Evolutionary conservation across 2,797 vertebrate genomes (phyloP).

Genomic region (Scyliorhinus canicula): DNA sequence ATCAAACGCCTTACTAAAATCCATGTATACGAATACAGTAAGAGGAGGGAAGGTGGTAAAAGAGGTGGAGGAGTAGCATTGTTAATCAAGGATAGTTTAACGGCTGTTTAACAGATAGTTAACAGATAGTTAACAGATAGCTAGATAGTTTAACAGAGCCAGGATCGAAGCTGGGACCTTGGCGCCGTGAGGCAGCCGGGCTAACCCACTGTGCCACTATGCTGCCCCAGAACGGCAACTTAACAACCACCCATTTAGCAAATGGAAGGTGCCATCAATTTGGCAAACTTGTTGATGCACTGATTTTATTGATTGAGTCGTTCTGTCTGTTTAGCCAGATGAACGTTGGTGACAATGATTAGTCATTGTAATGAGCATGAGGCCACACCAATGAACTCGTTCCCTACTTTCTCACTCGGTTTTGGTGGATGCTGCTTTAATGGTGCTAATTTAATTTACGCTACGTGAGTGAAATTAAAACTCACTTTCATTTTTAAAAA

Average conservation of each 20-base stretch:
- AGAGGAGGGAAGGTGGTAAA: too few relatives aligned
- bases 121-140: too few relatives aligned
- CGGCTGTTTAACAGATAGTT: too few relatives aligned
- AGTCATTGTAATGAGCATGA: not conserved
- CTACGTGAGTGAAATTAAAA: not conserved
- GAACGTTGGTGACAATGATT: not conserved
- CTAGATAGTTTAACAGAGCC: too few relatives aligned
- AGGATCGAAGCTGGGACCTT: too few relatives aligned
- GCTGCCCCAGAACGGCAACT: conserved; percentile 3
- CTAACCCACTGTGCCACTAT: too few relatives aligned
- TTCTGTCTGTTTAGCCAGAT: not conserved
- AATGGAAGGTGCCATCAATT: not conserved
- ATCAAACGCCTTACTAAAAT: too few relatives aligned
- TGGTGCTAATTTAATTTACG: not conserved
- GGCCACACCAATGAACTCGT: not conserved
- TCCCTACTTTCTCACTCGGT: not conserved
- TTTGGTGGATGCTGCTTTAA: not conserved
- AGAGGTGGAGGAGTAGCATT: too few relatives aligned
- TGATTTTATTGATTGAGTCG: not conserved
- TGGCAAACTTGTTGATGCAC: not conserved
- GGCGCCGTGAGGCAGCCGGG: too few relatives aligned
- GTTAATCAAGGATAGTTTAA: too few relatives aligned
- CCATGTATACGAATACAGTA: too few relatives aligned
- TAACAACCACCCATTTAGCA: not conserved
- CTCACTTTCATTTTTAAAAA: not conserved